phyloP scores from a whole-genome alignment of 30 jellyfish, hydroid and myxozoan species.

The Clytia hemisphaerica region DNA sequence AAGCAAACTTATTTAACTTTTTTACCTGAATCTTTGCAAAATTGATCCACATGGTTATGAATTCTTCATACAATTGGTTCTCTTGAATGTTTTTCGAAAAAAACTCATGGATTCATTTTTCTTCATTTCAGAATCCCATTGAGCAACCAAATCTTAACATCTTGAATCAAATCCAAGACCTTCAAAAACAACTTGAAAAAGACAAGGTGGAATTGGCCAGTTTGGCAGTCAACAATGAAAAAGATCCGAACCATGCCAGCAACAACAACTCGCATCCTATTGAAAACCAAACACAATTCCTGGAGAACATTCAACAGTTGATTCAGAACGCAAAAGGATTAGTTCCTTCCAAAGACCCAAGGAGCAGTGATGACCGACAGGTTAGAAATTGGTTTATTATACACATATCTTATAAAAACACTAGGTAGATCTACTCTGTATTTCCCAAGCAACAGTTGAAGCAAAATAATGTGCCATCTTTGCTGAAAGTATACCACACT shows the following conservation, averaged over 20 bases:
- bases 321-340: constrained; percentile 30
- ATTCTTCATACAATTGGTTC: too few relatives aligned
- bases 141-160: neutral
- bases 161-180: constrained; percentile 14
- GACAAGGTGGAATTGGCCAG: constrained; percentile 12
- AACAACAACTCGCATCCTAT: neutral
- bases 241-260: neutral
- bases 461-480: too few relatives aligned
- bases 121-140: neutral
- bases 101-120: neutral
- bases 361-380: too few relatives aligned
- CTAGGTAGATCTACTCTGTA: too few relatives aligned
- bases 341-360: constrained; percentile 26
- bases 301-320: constrained; percentile 25
- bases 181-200: constrained; percentile 9
- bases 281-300: constrained; percentile 20
- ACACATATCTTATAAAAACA: too few relatives aligned
- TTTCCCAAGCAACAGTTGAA: too few relatives aligned
- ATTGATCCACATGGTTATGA: too few relatives aligned
- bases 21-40: too few relatives aligned
- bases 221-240: neutral
- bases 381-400: too few relatives aligned
- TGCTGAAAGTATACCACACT: too few relatives aligned
- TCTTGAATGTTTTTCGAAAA: too few relatives aligned
- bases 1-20: too few relatives aligned